Percentiles rank a stretch among this genome's conserved stretches.
Evolutionary conservation across 2,113 vertebrate species (phyloP).

Genomic region (Corvus hawaiiensis): DNA sequence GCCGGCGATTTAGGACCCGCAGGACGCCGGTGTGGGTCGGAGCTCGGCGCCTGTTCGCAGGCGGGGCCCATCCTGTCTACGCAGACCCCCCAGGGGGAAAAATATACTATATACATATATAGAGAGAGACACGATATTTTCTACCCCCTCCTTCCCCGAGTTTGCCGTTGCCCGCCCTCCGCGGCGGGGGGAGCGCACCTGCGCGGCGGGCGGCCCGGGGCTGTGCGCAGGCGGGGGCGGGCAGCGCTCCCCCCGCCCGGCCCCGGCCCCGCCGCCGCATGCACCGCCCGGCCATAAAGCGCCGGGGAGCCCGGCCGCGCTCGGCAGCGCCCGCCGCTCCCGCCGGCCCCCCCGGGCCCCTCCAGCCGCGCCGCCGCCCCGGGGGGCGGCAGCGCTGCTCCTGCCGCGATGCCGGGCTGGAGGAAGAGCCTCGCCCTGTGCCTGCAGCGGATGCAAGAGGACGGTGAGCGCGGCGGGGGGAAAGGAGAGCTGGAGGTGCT

Average conservation of each 20-base stretch:
- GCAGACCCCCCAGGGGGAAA: not conserved
- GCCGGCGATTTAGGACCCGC: not conserved
- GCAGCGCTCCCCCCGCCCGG: not conserved
- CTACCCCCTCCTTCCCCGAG: too few species aligned
- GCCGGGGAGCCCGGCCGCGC: not conserved
- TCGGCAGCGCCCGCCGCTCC: not conserved
- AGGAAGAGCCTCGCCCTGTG: constrained; percentile 81
- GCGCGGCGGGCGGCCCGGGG: not conserved
- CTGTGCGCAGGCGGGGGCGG: not conserved
- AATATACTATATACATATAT: accelerated
- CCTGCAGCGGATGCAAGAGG: constrained; percentile 84
- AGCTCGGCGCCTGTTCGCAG: not conserved
- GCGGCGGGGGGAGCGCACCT: not conserved
- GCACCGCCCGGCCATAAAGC: not conserved
- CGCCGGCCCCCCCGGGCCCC: constrained; percentile 27
- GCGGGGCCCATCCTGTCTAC: accelerated
- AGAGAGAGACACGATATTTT: not conserved
- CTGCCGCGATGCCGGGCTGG: constrained; percentile 81
- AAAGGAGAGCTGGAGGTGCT: not conserved
- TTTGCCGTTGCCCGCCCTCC: not conserved
- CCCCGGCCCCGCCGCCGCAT: not conserved
- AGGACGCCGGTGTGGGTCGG: not conserved
- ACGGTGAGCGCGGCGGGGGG: constrained; percentile 69
- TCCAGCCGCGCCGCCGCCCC: not conserved
- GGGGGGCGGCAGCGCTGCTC: not conserved